Evolutionary conservation across 2,888 invertebrate genomes (phyloP).

Genomic region (Agriotes lineatus): DNA sequence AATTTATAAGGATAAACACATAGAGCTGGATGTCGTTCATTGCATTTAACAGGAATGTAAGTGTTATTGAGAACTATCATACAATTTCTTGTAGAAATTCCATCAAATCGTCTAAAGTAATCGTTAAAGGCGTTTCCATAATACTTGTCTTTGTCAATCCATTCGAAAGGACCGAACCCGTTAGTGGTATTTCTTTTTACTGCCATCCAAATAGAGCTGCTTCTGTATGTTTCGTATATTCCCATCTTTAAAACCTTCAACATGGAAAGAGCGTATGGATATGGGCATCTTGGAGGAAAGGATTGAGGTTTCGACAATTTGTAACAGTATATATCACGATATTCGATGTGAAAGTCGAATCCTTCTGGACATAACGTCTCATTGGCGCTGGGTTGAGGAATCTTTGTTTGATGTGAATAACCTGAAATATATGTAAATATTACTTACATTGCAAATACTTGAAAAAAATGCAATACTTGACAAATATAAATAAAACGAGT

Average conservation of each 20-base stretch:
- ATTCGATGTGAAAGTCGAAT: neutral
- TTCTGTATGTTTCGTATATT: constrained; percentile 13
- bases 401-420: too few relatives aligned
- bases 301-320: constrained; percentile 24
- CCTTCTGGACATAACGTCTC: constrained; percentile 33
- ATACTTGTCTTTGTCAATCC: neutral
- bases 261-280: constrained; percentile 19
- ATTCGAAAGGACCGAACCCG: constrained; percentile 31
- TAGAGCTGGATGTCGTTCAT: constrained; percentile 19
- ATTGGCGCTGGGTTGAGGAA: too few relatives aligned
- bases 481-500: too few relatives aligned
- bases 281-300: constrained; percentile 35
- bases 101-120: neutral
- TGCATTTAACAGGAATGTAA: constrained; percentile 27
- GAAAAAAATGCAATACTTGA: too few relatives aligned
- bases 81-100: constrained; percentile 30
- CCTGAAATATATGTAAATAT: too few relatives aligned
- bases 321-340: constrained; percentile 27
- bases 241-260: neutral
- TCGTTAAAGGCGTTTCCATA: neutral
- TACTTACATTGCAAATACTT: too few relatives aligned
- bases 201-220: constrained; percentile 29
- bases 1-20: constrained; percentile 25
- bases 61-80: constrained; percentile 2
- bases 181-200: constrained; percentile 21